Evolutionary conservation across 1,140 invertebrate genomes (phyloP), one percentile per base, ranked within the genome.

Genomic region (Zaprionus nigranus): DNA sequence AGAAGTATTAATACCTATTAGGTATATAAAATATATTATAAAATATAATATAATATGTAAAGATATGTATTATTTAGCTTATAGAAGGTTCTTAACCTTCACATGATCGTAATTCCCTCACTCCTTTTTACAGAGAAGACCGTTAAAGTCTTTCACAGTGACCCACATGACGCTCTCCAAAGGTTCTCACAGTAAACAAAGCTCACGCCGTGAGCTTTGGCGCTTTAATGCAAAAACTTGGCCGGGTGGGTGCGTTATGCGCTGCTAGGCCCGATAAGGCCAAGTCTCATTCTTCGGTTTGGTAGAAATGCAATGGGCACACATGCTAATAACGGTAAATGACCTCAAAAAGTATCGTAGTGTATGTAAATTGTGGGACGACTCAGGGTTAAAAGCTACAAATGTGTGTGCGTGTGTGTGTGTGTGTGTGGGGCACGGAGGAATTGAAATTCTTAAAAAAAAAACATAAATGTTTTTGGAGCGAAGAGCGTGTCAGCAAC

Each of bases 321-420:
- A 87, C 65, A 87, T 87, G 83, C 83, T 88, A 87, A 87, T 87
- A 83, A 70, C 73, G 64, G 78, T 81, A 64, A 40, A 69, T 69
- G 77, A 68, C 84, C 80, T 75, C 57, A 69, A 83, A 81, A 66
- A 54, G 54, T 17, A 17, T 38, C 38, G 11, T 36, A 30, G n/a
- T 38, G 7, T 46, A 83, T 68, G 57, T 64, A 26, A 79, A 78
- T 63, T 40, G 36, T 57, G 36, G 22, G 58, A 62, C 57, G 69
- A 69, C 38, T 73, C 70, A 67, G 64, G 70, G 70, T 60, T 67
- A 73, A 59, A 43, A 56, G 46, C 49, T 36, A 38, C 28, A 34
- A 54, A 38, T 15, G 20, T 22, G 15, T 17, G 15, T 49, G 46
- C 1, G 20, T 1, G 20, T 20, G 20, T 20, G 20, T 20, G 20